These are phyloP conservation scores for Nothocercus julius DNA, from an alignment of 2,113 vertebrate species.

Conservation along the genomic window DNA sequence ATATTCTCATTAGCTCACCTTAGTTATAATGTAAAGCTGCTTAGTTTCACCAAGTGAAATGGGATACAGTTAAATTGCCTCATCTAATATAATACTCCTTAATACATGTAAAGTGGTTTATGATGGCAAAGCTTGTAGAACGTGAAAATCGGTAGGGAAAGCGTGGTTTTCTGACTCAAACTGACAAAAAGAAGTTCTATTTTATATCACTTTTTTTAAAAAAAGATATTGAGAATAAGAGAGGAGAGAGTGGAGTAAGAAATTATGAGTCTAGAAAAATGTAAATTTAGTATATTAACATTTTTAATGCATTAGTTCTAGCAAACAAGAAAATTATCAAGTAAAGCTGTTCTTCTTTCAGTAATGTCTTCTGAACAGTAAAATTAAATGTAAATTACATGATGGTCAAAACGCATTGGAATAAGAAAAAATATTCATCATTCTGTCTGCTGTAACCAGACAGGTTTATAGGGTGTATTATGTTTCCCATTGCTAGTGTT, in stretches of 20 bases:
- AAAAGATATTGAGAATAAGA: constrained; percentile 13
- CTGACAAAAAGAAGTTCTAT: constrained; percentile 40
- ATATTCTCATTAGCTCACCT: constrained; percentile 58
- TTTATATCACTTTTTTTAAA: background rate
- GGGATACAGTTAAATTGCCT: constrained; percentile 60
- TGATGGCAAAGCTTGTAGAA: constrained; percentile 64
- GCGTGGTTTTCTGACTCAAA: constrained; percentile 51
- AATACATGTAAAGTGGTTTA: constrained; percentile 72
- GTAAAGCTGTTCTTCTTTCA: constrained; percentile 6
- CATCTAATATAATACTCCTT: constrained; percentile 64
- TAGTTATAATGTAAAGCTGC: constrained; percentile 68
- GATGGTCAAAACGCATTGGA: background rate
- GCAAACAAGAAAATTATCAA: constrained; percentile 30
- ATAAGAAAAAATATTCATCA: background rate
- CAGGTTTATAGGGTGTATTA: background rate
- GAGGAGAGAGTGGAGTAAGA: constrained; percentile 20
- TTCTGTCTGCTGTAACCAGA: background rate
- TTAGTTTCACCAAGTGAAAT: constrained; percentile 68
- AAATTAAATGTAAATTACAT: constrained; percentile 31
- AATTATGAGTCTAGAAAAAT: constrained; percentile 25
- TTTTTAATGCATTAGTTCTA: constrained; percentile 37
- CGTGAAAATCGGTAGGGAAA: constrained; percentile 44
- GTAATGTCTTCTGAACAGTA: background rate
- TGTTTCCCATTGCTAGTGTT: background rate
- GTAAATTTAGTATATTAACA: constrained; percentile 8